Base-by-base conservation (phyloP, 2,888 invertebrate species). In the Dichetophora obliterata region DNA sequence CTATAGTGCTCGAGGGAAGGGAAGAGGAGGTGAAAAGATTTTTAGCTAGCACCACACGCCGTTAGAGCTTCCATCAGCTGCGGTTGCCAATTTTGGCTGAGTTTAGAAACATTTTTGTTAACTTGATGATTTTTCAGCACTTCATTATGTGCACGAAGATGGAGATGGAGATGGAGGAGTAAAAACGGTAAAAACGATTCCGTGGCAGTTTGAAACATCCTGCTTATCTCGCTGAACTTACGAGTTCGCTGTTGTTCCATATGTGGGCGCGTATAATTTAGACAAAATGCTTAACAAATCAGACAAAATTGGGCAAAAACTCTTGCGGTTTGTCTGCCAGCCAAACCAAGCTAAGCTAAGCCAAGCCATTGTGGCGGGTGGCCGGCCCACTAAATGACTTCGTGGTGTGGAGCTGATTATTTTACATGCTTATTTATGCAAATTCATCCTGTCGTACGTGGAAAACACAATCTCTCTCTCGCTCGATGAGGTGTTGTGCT, bases 241-340 rank as follows among this genome's bases (percentile, higher is more conserved):
- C 14, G 8, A 34, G 11, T 11, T 24, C 9, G 59, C 59, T 57
- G 57, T 24, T 27, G 43, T 34, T 19, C 14, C 19, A 43, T 57
- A 16, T 59, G 52, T 61, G 63, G 43, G 70, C 75, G 74, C 66
- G 71, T 68, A 77, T 78, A 79, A 80, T 80, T 80, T 81, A 78
- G 77, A 80, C 80, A 77, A 78, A 79, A 80, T 78, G 80, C 77
- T 81, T 76, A 79, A 79, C 81, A 81, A 81, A 79, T 80, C 77
- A 77, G 76, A 78, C 72, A 74, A 78, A 79, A 78, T 81, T 78
- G 77, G 78, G 77, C 68, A 48, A 50, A 19, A 68, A 61, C 59
- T 37, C 68, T 68, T 73, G 73, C 68, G 68, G 73, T 68, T 24
- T 27, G 63, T 19, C 24, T 52, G n/a, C 14, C 37, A 14, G 57